Conservation (phyloP, 2,113 vertebrate genomes). For the Perccottus glenii region DNA sequence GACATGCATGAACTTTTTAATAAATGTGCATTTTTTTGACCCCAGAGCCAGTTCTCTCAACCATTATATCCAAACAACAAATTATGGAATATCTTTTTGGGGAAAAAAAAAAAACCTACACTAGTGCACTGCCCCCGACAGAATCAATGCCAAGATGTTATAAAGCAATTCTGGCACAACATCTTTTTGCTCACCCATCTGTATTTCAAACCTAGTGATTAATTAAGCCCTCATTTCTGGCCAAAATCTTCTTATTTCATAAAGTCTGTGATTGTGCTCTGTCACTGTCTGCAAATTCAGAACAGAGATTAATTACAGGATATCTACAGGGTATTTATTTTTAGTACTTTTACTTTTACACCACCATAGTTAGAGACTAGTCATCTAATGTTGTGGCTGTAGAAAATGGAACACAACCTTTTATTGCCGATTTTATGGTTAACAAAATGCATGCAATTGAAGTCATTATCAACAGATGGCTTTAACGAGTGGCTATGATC, state of each 20-base stretch:
- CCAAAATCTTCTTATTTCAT: constrained; percentile 1
- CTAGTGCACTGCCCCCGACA: not conserved
- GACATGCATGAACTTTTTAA: too few relatives aligned
- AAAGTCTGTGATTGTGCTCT: not conserved
- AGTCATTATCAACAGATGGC: not conserved
- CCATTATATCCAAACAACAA: not conserved
- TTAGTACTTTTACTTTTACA: not conserved
- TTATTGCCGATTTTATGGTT: constrained; percentile 31
- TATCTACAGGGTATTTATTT: not conserved
- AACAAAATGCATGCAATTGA: constrained; percentile 13
- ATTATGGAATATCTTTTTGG: not conserved
- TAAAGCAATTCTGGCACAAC: not conserved
- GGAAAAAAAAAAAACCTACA: not conserved
- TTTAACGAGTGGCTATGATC: constrained; percentile 4
- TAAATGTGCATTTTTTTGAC: not conserved
- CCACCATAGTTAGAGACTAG: not conserved
- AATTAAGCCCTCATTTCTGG: constrained; percentile 1
- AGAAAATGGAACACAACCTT: not conserved
- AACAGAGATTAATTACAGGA: not conserved
- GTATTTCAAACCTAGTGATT: constrained; percentile 3
- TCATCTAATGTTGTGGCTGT: not conserved
- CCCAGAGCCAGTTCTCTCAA: too few relatives aligned
- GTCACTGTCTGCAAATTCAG: not conserved
- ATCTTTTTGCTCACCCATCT: not conserved
- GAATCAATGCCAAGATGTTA: constrained; percentile 7